phyloP scores from a whole-genome alignment of 2,888 invertebrate genomes.

The Lordiphosa fenestrarum region DNA sequence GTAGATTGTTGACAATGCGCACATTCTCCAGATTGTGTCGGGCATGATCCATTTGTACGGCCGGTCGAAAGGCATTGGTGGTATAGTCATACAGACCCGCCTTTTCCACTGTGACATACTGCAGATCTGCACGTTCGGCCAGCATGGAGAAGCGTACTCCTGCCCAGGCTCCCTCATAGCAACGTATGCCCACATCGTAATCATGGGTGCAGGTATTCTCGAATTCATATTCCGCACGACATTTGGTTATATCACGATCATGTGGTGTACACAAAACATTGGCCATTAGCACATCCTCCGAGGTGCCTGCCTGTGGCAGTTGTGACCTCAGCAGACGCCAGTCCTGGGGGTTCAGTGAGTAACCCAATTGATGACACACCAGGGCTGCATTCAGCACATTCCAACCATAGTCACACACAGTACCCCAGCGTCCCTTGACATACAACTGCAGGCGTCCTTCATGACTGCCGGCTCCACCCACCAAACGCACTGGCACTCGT shows the following conservation, averaged over 20 bases:
- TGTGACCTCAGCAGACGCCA: constrained; percentile 92
- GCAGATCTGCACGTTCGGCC: constrained; percentile 92
- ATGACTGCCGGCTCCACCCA: constrained; percentile 89
- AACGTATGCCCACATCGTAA: constrained; percentile 92
- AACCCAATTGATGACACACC: constrained; percentile 96
- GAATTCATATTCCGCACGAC: constrained; percentile 91
- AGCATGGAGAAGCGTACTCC: constrained; percentile 94
- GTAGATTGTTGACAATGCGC: constrained; percentile 90
- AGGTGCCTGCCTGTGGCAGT: constrained; percentile 88
- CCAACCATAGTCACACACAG: constrained; percentile 98
- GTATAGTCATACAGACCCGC: constrained; percentile 97
- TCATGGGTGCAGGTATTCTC: constrained; percentile 94
- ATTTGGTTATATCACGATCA: constrained; percentile 93
- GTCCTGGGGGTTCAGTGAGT: constrained; percentile 94
- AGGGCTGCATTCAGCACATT: constrained; percentile 94
- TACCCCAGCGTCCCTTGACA: constrained; percentile 95
- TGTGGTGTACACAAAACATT: constrained; percentile 95
- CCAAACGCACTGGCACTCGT: constrained; percentile 87
- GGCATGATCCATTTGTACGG: constrained; percentile 92
- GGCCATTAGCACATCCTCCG: constrained; percentile 89
- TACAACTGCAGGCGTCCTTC: constrained; percentile 94
- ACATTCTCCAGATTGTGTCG: constrained; percentile 91
- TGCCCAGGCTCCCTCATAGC: constrained; percentile 96
- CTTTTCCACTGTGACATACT: constrained; percentile 92
- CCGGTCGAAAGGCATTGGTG: constrained; percentile 92